Percentiles rank a stretch among this genome's conserved stretches.
Conservation (phyloP, 2,797 vertebrate species). For the Sus cebifrons region DNA sequence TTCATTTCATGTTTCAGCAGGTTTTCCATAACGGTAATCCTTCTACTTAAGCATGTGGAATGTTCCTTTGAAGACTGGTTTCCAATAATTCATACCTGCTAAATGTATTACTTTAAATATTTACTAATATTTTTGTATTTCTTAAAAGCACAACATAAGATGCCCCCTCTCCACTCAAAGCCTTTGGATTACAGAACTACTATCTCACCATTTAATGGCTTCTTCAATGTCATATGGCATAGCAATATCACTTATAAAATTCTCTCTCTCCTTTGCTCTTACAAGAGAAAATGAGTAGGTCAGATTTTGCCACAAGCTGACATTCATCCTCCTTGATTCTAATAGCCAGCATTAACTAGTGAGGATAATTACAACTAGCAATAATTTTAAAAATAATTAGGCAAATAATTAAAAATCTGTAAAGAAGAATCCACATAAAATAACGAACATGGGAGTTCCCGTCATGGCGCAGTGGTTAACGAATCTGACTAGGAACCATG, state of each 20-base stretch:
- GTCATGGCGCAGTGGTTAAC: no score
- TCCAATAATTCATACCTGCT: slow-evolving; percentile 18
- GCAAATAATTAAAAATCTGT: slow-evolving; percentile 32
- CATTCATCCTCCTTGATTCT: background rate
- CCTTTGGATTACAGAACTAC: background rate
- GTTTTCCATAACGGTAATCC: background rate
- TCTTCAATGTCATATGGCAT: background rate
- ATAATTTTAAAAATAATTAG: slow-evolving; percentile 42
- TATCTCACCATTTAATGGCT: background rate
- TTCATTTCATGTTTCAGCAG: slow-evolving; percentile 19
- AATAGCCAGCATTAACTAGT: background rate
- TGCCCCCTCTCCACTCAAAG: background rate
- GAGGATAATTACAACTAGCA: slow-evolving; percentile 2
- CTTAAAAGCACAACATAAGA: slow-evolving; percentile 16
- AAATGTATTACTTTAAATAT: slow-evolving; percentile 10
- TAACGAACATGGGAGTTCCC: no score
- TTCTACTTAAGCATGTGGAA: background rate
- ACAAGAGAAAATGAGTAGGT: slow-evolving; percentile 46
- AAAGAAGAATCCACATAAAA: slow-evolving; percentile 12
- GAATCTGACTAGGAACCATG: no score
- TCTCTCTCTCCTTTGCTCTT: background rate
- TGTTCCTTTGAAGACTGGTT: background rate
- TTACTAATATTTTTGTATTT: background rate
- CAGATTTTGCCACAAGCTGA: background rate
- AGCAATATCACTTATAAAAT: background rate